phyloP scores from a whole-genome alignment of 2,797 vertebrate genomes.

The Eupleurogrammus muticus region DNA sequence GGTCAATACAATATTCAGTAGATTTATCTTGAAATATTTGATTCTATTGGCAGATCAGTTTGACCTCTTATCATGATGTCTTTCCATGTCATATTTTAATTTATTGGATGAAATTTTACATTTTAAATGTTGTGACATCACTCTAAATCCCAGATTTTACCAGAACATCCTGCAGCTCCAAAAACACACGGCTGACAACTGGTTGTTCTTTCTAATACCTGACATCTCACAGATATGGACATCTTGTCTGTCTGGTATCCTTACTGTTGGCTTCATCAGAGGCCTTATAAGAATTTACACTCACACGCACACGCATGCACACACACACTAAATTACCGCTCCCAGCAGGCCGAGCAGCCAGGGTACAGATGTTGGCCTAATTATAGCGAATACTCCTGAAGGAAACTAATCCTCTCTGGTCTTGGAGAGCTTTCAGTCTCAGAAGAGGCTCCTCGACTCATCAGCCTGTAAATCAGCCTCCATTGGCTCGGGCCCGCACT shows the following conservation, averaged over 20 bases:
- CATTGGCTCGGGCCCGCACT: slow-evolving; percentile 30
- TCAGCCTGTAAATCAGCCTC: slow-evolving; percentile 70
- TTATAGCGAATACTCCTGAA: slow-evolving; percentile 52
- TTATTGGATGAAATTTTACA: no score
- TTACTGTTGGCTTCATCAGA: slow-evolving; percentile 17
- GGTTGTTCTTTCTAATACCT: neutral
- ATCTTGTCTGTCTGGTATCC: neutral
- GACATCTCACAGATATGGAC: neutral
- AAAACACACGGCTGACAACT: neutral
- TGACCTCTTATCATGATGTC: no score
- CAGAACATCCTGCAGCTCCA: neutral
- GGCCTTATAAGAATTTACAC: slow-evolving; percentile 16
- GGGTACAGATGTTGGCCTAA: slow-evolving; percentile 58
- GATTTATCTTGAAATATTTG: no score
- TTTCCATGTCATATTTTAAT: no score
- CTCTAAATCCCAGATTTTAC: neutral
- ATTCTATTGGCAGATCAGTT: no score
- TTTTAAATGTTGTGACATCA: no score
- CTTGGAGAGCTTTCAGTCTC: slow-evolving; percentile 40
- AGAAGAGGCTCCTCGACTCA: slow-evolving; percentile 52
- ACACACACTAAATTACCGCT: slow-evolving; percentile 43
- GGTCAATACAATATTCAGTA: no score
- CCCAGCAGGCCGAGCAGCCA: slow-evolving; percentile 55
- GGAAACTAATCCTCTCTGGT: slow-evolving; percentile 41
- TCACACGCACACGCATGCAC: slow-evolving; percentile 15